Conservation (phyloP, 2,113 vertebrate species). For the Pycnonotus jocosus region DNA sequence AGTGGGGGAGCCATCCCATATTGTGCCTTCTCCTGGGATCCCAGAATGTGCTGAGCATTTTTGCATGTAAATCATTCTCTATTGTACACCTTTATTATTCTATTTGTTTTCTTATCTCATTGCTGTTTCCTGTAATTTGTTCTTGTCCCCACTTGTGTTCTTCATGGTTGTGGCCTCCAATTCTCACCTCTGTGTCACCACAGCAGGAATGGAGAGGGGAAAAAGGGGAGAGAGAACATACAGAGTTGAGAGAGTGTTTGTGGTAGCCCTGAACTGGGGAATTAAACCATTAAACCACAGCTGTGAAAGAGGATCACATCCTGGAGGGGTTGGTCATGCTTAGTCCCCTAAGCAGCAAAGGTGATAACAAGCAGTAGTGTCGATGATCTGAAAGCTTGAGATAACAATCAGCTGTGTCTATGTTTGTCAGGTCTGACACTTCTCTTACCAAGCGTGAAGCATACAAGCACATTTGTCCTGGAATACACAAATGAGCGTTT, state of each 20-base stretch:
- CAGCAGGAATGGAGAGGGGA: background rate
- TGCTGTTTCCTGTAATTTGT: background rate
- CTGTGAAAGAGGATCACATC: background rate
- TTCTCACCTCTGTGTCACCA: background rate
- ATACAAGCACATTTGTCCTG: background rate
- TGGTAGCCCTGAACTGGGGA: background rate
- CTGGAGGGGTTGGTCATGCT: background rate
- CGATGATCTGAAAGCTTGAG: background rate
- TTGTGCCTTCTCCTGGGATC: no score
- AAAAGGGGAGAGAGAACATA: background rate
- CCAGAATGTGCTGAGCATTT: background rate
- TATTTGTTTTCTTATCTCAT: background rate
- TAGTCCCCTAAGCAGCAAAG: background rate
- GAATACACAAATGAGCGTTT: background rate
- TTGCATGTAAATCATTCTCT: background rate
- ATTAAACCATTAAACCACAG: background rate
- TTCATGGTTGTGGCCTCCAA: background rate
- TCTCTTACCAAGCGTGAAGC: background rate
- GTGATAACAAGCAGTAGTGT: background rate
- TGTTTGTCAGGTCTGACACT: background rate
- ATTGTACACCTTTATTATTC: background rate
- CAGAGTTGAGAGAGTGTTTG: no score
- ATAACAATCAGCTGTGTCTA: background rate
- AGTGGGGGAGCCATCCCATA: fast-evolving
- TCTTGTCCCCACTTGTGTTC: no score